Conservation (phyloP, 2,888 invertebrate genomes). For the Pimpla rufipes region DNA sequence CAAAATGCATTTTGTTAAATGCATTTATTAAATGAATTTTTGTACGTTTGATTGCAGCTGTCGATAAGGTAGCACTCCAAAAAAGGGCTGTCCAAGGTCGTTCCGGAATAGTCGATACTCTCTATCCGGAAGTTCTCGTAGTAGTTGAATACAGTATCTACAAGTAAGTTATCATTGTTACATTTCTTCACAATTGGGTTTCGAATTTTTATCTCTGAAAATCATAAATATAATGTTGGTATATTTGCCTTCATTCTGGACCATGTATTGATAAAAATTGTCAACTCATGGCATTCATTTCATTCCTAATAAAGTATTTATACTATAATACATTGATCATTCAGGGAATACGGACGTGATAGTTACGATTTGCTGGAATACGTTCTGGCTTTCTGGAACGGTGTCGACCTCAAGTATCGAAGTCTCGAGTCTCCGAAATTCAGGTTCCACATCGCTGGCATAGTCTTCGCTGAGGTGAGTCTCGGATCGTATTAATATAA, state of each 20-base stretch:
- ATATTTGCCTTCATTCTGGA: too few species aligned
- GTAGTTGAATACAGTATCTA: conserved; percentile 51
- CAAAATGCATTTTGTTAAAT: background rate
- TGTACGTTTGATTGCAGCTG: conserved; percentile 3
- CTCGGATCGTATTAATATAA: background rate
- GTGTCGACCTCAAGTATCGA: conserved; percentile 66
- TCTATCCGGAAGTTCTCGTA: conserved; percentile 67
- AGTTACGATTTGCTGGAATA: conserved; percentile 47
- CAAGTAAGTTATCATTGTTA: background rate
- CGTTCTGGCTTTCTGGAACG: conserved; percentile 54
- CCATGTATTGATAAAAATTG: background rate
- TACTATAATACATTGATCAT: background rate
- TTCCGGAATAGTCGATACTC: background rate
- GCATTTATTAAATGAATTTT: background rate
- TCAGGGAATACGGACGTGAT: conserved; percentile 20
- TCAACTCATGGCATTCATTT: too few species aligned
- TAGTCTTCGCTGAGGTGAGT: conserved; percentile 58
- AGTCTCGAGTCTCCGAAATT: conserved; percentile 51
- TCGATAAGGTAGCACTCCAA: conserved; percentile 6
- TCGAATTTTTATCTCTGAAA: too few species aligned
- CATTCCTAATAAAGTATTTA: background rate
- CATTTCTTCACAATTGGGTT: too few species aligned
- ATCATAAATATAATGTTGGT: background rate
- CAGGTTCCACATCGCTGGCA: conserved; percentile 63
- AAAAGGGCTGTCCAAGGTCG: background rate